phyloP scores from a whole-genome alignment of 2,888 invertebrate species.

The Hirudinaria manillensis region DNA sequence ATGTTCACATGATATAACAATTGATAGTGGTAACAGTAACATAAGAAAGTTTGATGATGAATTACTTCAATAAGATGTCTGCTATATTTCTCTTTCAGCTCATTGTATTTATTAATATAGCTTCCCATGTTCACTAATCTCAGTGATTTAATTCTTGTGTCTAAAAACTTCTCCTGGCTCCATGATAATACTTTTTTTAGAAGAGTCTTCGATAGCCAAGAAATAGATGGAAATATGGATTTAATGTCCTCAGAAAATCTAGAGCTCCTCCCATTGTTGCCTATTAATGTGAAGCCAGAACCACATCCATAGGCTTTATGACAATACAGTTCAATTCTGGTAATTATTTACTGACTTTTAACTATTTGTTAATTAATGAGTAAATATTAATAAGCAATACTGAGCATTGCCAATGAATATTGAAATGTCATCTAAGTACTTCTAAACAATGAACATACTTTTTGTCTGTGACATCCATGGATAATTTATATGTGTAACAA shows the following conservation, averaged over 20 bases:
- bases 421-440: neutral
- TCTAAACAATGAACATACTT: neutral
- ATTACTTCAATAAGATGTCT: constrained; percentile 65
- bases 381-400: neutral
- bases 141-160: constrained; percentile 59
- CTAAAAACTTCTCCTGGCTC: constrained; percentile 45
- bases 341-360: neutral
- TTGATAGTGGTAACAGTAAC: neutral
- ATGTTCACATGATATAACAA: neutral
- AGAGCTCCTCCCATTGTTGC: neutral
- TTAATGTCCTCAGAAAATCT: no score
- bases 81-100: constrained; percentile 73
- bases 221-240: neutral
- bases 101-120: constrained; percentile 68
- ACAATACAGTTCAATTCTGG: constrained; percentile 2
- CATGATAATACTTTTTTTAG: constrained; percentile 48
- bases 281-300: neutral
- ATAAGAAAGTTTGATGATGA: neutral
- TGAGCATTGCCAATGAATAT: neutral
- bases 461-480: neutral
- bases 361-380: neutral
- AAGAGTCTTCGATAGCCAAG: constrained; percentile 46
- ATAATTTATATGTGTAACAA: neutral
- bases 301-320: neutral
- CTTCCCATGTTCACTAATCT: constrained; percentile 64